Percentiles rank a stretch among this genome's conserved stretches.
phyloP scores from a whole-genome alignment of 2,113 vertebrate species.

The Parus major region DNA sequence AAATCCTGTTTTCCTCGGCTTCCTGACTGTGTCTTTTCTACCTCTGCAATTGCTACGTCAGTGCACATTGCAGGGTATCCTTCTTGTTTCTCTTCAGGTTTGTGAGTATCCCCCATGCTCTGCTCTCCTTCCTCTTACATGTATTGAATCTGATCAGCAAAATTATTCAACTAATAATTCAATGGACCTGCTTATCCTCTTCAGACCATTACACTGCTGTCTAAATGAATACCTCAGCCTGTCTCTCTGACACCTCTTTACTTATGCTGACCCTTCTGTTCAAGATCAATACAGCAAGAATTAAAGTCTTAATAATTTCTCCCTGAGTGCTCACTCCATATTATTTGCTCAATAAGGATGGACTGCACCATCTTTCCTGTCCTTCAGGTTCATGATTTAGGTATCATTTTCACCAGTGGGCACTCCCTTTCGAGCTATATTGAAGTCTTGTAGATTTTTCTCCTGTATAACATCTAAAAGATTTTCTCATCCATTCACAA shows the following conservation, averaged over 20 bases:
- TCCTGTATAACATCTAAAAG: background rate
- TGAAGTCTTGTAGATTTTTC: background rate
- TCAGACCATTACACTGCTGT: background rate
- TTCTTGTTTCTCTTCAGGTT: background rate
- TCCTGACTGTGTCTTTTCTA: background rate
- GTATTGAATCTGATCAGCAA: background rate
- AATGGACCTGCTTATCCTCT: background rate
- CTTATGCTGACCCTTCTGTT: slow-evolving; percentile 6
- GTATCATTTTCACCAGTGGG: background rate
- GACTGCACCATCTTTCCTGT: background rate
- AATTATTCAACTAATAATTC: slow-evolving; percentile 25
- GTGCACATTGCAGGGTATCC: background rate
- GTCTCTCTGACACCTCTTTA: slow-evolving; percentile 16
- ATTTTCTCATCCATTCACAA: background rate
- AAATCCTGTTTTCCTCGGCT: background rate
- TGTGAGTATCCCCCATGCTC: background rate
- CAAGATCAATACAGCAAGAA: slow-evolving; percentile 40
- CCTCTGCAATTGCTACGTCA: background rate
- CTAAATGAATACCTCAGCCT: slow-evolving; percentile 23
- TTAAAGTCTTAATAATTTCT: slow-evolving; percentile 54
- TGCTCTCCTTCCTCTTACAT: background rate
- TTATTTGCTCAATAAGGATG: background rate
- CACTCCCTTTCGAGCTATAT: background rate
- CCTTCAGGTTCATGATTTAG: slow-evolving; percentile 28
- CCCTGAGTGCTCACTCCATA: background rate